Conservation (phyloP, 2,113 vertebrate genomes). For the Mastomys coucha region DNA sequence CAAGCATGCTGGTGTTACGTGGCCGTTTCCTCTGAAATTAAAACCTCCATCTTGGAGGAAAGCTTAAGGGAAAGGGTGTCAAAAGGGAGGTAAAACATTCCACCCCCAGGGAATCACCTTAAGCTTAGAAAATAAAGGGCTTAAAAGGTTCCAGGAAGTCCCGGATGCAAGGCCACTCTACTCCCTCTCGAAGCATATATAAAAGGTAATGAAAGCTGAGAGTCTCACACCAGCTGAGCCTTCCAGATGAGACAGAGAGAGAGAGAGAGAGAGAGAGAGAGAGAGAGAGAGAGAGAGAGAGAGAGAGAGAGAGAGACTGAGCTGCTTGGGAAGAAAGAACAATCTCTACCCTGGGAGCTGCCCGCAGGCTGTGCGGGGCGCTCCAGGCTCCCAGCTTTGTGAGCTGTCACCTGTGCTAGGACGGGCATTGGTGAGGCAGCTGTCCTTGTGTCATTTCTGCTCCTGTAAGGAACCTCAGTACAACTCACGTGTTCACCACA, state of each 20-base stretch:
- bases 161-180: rapidly evolving
- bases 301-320: neutral
- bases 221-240: neutral
- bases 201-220: neutral
- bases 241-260: neutral
- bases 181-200: neutral
- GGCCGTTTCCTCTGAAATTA: neutral
- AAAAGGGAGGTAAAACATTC: neutral
- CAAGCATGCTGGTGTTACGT: too few species aligned
- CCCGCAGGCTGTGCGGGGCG: neutral
- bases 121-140: neutral
- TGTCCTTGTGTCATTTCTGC: neutral
- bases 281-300: neutral
- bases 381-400: neutral
- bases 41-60: neutral
- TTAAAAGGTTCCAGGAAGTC: neutral
- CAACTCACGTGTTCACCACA: neutral
- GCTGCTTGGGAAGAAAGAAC: neutral
- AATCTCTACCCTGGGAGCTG: neutral
- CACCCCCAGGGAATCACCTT: neutral
- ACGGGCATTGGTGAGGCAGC: neutral
- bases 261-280: neutral
- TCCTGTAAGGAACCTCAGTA: neutral
- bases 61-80: neutral
- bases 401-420: neutral